Conservation (phyloP, 2,888 invertebrate genomes). For the Entomobrya proxima region DNA sequence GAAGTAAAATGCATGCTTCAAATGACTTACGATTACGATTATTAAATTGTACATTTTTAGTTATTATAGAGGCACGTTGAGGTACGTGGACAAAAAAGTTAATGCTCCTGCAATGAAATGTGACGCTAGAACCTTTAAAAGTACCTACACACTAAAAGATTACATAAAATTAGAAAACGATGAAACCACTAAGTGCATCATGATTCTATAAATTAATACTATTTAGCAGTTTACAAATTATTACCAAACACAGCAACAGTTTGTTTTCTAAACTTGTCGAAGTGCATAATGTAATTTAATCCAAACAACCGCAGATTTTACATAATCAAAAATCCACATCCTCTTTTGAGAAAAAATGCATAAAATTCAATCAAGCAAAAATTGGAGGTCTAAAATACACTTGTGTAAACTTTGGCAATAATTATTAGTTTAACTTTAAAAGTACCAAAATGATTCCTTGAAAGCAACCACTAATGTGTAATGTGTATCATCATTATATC, state of each 20-base stretch:
- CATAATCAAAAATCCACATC: conserved; percentile 55
- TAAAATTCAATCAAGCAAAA: conserved; percentile 41
- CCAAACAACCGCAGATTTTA: conserved; percentile 40
- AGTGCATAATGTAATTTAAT: conserved; percentile 50
- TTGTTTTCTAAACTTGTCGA: conserved; percentile 61
- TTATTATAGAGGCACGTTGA: no score
- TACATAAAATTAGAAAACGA: conserved; percentile 48
- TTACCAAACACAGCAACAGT: conserved; percentile 24
- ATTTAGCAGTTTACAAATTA: conserved; percentile 27
- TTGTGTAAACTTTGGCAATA: background rate
- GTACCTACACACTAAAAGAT: conserved; percentile 5
- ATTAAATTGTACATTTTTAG: background rate
- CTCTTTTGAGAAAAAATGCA: conserved; percentile 31
- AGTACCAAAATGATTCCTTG: conserved; percentile 27
- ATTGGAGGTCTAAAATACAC: background rate
- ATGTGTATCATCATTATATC: background rate
- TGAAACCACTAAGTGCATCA: conserved; percentile 30
- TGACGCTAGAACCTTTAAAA: background rate
- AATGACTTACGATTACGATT: background rate
- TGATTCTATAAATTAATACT: conserved; percentile 4
- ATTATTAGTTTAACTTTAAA: conserved; percentile 1
- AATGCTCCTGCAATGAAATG: conserved; percentile 19
- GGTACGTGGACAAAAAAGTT: conserved; percentile 28
- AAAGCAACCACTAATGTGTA: no score
- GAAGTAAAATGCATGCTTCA: background rate